Base-by-base conservation (phyloP, 2,797 vertebrate species). In the Myripristis murdjan region DNA sequence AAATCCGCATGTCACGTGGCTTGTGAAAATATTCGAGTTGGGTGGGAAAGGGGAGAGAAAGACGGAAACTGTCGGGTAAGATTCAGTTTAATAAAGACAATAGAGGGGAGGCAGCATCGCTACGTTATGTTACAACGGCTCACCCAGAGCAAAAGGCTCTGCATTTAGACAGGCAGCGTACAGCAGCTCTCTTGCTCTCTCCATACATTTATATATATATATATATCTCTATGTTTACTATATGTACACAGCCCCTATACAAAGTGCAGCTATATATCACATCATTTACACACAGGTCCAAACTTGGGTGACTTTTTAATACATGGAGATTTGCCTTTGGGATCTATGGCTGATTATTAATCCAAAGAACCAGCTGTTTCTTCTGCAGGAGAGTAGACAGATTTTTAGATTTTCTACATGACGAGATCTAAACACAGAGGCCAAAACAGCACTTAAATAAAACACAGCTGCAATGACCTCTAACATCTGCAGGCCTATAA, bases 201-300 rank as follows among this genome's bases (percentile, higher is more conserved):
- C 31, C 54, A 6, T 41, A 6, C 44, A 14, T 37, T n/a, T 47
- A 69, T 43, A 60, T 41, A 24, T 20, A 39, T 63, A 43, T 61
- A 59, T 37, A n/a, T 66, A n/a, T n/a, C n/a, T n/a, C n/a, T n/a
- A 6, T 33, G 47, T 67, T 55, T 28, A 37, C 58, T 20, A n/a
- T 85, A 81, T 83, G 41, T 86, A 82, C 85, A 86, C 73, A 66
- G 24, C 46, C 46, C 31, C 39, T 76, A 52, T 73, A 79, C 63
- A 82, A 64, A 79, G 41, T 73, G 41, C 74, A 73, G 55, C 70
- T 70, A 28, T 71, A 70, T 14, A 64, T 51, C 51, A 63, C 43
- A 69, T 70, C 10, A 75, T 82, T 75, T 70, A 76, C 77, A 79
- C 54, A 73, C 74, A 52, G n/a, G 52, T 60, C 49, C 66, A 70